These are phyloP conservation scores for Ormyrus nitidulus DNA, from an alignment of 2,888 invertebrate species.

Conservation along the genomic window DNA sequence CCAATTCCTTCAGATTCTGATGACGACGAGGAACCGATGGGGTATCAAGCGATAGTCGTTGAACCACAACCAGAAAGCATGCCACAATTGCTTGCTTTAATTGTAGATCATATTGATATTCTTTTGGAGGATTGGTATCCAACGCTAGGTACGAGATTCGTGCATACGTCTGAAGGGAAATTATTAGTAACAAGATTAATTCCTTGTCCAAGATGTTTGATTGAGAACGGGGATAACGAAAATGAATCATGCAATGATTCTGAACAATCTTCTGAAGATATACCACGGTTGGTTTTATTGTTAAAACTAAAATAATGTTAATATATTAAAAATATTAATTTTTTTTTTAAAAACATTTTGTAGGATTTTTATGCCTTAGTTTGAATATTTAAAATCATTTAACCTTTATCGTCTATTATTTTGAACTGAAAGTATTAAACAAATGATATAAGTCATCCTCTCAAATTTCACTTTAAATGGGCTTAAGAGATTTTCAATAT, in stretches of 20 bases:
- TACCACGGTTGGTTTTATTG: slow-evolving; percentile 58
- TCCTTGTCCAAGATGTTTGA: slow-evolving; percentile 92
- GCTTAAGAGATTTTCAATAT: background rate
- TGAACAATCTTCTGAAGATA: slow-evolving; percentile 66
- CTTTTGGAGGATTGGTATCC: slow-evolving; percentile 99
- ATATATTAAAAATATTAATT: too few species aligned
- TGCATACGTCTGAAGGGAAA: slow-evolving; percentile 97
- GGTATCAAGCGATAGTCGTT: slow-evolving; percentile 82
- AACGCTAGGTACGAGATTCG: slow-evolving; percentile 95
- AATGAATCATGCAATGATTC: slow-evolving; percentile 60
- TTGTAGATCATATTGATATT: slow-evolving; percentile 97
- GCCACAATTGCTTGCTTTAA: slow-evolving; percentile 88
- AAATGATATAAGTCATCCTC: background rate
- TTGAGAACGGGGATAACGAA: slow-evolving; percentile 64
- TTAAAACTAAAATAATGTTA: too few species aligned
- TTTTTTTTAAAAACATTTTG: too few species aligned
- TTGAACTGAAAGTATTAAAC: too few species aligned
- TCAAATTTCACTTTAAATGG: background rate
- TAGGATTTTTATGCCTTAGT: too few species aligned
- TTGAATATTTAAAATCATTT: too few species aligned
- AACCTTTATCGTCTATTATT: too few species aligned
- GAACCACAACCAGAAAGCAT: slow-evolving; percentile 89
- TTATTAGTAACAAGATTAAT: slow-evolving; percentile 95
- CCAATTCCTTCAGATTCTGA: slow-evolving; percentile 72
- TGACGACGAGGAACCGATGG: slow-evolving; percentile 78